A percentile compares a stretch with the other conserved stretches of the same genome.
Evolutionary conservation across 2,797 vertebrate species (phyloP).

Genomic region (Tachyglossus aculeatus): DNA sequence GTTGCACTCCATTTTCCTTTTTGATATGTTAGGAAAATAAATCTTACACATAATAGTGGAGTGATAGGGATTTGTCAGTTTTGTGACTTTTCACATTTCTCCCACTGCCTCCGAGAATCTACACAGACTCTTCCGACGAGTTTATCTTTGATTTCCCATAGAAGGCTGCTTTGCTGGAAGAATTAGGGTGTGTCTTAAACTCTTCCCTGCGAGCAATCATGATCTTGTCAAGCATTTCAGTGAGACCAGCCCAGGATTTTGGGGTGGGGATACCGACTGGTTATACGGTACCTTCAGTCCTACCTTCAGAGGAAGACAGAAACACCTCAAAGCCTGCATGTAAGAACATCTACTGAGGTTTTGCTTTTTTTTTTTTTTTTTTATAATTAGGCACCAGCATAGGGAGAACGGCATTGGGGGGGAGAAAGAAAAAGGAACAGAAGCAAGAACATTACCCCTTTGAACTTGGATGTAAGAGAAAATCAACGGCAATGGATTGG

Average conservation of each 20-base stretch:
- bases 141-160: conserved; percentile 28
- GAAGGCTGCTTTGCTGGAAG: conserved; percentile 70
- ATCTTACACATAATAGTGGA: not conserved
- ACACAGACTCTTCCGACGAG: not conserved
- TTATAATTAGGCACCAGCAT: conserved; percentile 48
- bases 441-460: conserved; percentile 55
- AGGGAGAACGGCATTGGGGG: too few relatives aligned
- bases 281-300: conserved; percentile 76
- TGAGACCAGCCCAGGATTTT: conserved; percentile 80
- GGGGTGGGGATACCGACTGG: conserved; percentile 79
- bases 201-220: conserved; percentile 79
- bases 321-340: conserved; percentile 73
- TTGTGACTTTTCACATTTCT: not conserved
- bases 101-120: not conserved
- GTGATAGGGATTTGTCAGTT: not conserved
- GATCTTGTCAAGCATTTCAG: conserved; percentile 77
- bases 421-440: conserved; percentile 45
- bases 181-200: conserved; percentile 78
- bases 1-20: not conserved
- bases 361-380: conserved; percentile 16
- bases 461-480: conserved; percentile 65
- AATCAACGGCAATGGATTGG: conserved; percentile 76
- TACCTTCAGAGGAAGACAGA: conserved; percentile 74
- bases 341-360: conserved; percentile 70
- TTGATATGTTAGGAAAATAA: not conserved